phyloP scores from a whole-genome alignment of 2,888 invertebrate genomes.

The Girardia tigrina region DNA sequence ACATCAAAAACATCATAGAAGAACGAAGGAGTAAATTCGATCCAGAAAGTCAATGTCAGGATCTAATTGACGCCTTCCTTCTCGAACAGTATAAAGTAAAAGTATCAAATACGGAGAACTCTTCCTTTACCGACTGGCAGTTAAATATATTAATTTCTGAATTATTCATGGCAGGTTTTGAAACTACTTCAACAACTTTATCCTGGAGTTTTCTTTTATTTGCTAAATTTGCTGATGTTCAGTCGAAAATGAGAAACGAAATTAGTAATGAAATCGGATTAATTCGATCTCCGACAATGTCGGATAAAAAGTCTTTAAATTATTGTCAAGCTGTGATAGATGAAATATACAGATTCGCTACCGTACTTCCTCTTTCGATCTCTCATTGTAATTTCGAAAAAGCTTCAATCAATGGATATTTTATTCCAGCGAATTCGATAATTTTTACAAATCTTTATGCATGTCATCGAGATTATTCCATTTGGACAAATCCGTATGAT shows the following conservation, averaged over 20 bases:
- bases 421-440: slow-evolving; percentile 14
- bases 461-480: slow-evolving; percentile 36
- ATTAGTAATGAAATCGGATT: slow-evolving; percentile 35
- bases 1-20: slow-evolving; percentile 24
- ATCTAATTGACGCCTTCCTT: slow-evolving; percentile 38
- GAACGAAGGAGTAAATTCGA: slow-evolving; percentile 37
- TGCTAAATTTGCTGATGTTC: slow-evolving; percentile 33
- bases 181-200: slow-evolving; percentile 38
- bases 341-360: slow-evolving; percentile 45
- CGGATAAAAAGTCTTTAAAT: slow-evolving; percentile 36
- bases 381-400: slow-evolving; percentile 38
- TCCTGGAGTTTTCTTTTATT: slow-evolving; percentile 37
- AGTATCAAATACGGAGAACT: neutral
- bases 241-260: slow-evolving; percentile 35
- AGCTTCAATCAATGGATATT: neutral
- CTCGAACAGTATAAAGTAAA: slow-evolving; percentile 31
- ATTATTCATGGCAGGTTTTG: slow-evolving; percentile 38
- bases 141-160: slow-evolving; percentile 37
- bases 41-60: slow-evolving; percentile 35
- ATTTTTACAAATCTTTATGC: slow-evolving; percentile 38
- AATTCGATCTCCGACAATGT: slow-evolving; percentile 26
- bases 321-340: slow-evolving; percentile 38
- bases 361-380: slow-evolving; percentile 45
- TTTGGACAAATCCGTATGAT: slow-evolving; percentile 41
- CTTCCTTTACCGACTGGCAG: slow-evolving; percentile 37